Evolutionary conservation across 2,888 invertebrate species (phyloP).

Genomic region (Tenthredo mesomela): DNA sequence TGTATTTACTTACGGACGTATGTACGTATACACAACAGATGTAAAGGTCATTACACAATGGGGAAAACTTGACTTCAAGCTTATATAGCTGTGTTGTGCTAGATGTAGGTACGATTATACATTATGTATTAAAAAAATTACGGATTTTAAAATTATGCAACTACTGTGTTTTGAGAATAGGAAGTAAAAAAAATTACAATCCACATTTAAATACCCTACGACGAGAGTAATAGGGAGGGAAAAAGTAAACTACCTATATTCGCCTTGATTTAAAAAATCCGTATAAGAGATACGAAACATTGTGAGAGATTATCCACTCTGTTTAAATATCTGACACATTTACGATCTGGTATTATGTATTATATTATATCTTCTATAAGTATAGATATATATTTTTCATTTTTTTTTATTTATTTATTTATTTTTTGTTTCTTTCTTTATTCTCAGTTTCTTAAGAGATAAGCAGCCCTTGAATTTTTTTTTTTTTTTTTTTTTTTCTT

Average conservation of each 20-base stretch:
- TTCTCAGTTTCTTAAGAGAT: not conserved
- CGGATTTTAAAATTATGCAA: conserved; percentile 20
- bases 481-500: not conserved
- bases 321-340: not conserved
- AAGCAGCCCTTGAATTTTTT: not conserved
- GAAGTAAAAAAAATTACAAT: not conserved
- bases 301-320: not conserved
- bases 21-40: conserved; percentile 27
- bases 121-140: not conserved
- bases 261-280: not conserved
- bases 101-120: not conserved
- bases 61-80: conserved; percentile 38
- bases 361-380: not conserved
- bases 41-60: conserved; percentile 50
- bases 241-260: too few relatives aligned
- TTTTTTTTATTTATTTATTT: too few relatives aligned
- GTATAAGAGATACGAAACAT: not conserved
- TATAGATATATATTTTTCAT: not conserved
- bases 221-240: not conserved
- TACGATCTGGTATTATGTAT: not conserved
- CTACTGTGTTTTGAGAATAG: not conserved
- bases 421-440: too few relatives aligned
- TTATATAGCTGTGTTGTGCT: not conserved
- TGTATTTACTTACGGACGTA: not conserved
- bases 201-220: not conserved